phyloP scores from a whole-genome alignment of 2,113 vertebrate species.

The Cinclus mexicanus region DNA sequence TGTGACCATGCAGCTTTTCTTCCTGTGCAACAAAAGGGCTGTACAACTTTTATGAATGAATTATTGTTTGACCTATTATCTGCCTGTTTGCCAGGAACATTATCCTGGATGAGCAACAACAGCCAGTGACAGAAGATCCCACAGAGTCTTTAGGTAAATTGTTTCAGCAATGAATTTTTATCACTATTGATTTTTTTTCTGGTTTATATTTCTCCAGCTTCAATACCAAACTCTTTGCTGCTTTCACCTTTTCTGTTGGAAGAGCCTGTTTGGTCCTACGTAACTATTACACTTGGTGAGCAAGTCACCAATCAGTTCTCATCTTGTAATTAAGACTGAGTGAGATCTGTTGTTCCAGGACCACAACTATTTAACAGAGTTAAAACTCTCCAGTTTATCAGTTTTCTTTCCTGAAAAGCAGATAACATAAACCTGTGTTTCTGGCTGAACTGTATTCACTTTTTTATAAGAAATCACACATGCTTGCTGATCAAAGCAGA shows the following conservation, averaged over 20 bases:
- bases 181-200: not conserved
- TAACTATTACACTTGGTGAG: not conserved
- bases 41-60: not conserved
- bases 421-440: not conserved
- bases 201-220: not conserved
- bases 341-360: not conserved
- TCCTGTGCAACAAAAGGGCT: constrained; percentile 1
- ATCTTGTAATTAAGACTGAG: not conserved
- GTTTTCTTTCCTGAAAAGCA: not conserved
- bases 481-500: not conserved
- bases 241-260: not conserved
- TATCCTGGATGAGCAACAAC: not conserved
- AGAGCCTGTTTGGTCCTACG: not conserved
- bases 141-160: not conserved
- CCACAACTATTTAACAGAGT: not conserved
- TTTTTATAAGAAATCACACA: not conserved
- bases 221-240: not conserved
- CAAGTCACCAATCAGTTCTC: not conserved
- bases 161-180: not conserved
- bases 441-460: not conserved
- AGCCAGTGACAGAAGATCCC: not conserved
- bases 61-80: not conserved
- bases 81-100: not conserved
- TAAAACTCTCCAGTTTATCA: not conserved
- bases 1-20: not conserved